Percentiles rank a stretch among this genome's conserved stretches.
Conservation (phyloP, 2,797 vertebrate species). For the Nasua narica region DNA sequence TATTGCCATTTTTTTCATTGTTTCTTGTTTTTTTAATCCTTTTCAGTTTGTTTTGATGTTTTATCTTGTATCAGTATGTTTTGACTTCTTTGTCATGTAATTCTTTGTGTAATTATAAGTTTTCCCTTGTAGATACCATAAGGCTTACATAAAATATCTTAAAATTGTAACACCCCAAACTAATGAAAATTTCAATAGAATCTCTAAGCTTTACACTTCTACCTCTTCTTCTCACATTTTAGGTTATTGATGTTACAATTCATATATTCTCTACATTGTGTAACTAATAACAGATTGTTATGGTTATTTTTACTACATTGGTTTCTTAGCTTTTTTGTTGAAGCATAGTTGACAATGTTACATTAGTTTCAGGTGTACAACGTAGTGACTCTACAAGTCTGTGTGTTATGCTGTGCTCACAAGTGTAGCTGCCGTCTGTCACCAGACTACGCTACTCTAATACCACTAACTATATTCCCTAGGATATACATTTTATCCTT, state of each 20-base stretch:
- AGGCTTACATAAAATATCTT: not conserved
- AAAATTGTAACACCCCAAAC: not conserved
- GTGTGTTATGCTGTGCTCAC: not conserved
- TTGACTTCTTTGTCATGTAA: not conserved
- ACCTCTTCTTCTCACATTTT: not conserved
- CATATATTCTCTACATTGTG: not conserved
- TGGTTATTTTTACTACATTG: not conserved
- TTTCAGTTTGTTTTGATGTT: not conserved
- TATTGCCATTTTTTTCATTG: not conserved
- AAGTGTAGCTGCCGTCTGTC: not conserved
- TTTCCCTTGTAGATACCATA: not conserved
- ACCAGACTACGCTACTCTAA: not conserved
- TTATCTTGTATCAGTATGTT: not conserved
- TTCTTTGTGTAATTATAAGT: not conserved
- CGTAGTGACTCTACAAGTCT: not conserved
- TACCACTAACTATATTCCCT: not conserved
- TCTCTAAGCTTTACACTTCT: not conserved
- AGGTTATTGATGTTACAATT: not conserved
- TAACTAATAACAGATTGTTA: not conserved
- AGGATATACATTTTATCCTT: not conserved
- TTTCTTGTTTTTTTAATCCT: not conserved
- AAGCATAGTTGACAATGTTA: not conserved
- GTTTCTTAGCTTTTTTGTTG: not conserved
- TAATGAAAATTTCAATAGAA: not conserved
- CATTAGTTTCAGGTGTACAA: not conserved